A percentile compares a stretch with the other conserved stretches of the same genome.
Evolutionary conservation across 2,888 invertebrate genomes (phyloP).

Genomic region (Ectemnius lituratus): DNA sequence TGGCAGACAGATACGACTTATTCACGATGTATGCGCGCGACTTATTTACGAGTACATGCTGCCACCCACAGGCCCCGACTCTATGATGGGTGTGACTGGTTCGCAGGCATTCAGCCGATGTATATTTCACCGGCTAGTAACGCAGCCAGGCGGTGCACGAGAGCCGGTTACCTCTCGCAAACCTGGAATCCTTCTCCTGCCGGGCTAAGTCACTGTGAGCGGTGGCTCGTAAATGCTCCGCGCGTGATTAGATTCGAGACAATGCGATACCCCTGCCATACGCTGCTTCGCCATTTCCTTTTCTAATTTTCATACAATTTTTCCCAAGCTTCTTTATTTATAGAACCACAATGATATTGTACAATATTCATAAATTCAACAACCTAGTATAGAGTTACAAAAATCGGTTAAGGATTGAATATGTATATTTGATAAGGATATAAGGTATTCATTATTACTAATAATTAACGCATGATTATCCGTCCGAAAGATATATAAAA

Average conservation of each 20-base stretch:
- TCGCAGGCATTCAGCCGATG: constrained; percentile 66
- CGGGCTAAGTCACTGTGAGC: constrained; percentile 38
- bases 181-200: constrained; percentile 42
- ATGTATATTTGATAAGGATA: neutral
- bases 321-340: too few relatives aligned
- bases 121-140: constrained; percentile 62
- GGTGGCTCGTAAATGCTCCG: constrained; percentile 54
- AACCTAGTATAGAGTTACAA: neutral
- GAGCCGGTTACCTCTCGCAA: constrained; percentile 51
- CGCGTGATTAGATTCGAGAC: constrained; percentile 52
- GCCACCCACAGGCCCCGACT: constrained; percentile 63
- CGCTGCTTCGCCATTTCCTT: constrained; percentile 9
- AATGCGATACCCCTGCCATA: constrained; percentile 33
- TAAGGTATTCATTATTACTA: neutral
- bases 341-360: too few relatives aligned
- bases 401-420: constrained; percentile 17
- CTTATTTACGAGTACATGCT: constrained; percentile 60
- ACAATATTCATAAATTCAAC: too few relatives aligned
- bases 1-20: too few relatives aligned
- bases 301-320: too few relatives aligned
- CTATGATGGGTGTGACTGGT: constrained; percentile 70
- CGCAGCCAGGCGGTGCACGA: constrained; percentile 49
- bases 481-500: neutral
- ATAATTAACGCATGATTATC: neutral
- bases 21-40: constrained; percentile 32